phyloP scores from a whole-genome alignment of 2,888 invertebrate genomes.

The Ormyrus labotus region DNA sequence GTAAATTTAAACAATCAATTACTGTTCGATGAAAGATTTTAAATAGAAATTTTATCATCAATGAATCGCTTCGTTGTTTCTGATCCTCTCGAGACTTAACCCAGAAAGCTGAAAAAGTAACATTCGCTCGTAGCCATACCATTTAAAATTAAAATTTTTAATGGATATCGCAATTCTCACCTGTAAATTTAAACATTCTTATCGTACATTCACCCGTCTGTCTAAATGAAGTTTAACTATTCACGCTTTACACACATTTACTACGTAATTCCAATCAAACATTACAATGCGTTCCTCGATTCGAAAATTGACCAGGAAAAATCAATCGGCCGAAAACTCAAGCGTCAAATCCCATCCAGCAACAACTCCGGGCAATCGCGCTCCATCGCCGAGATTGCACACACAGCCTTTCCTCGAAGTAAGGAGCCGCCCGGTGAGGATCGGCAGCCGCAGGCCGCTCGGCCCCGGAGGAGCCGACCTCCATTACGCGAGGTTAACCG shows the following conservation, averaged over 20 bases:
- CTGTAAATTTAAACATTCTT: too few species aligned
- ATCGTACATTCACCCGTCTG: too few species aligned
- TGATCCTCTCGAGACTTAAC: background rate
- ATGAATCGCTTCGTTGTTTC: background rate
- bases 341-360: slow-evolving; percentile 9
- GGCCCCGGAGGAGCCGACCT: slow-evolving; percentile 72
- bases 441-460: background rate
- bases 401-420: background rate
- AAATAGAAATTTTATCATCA: background rate
- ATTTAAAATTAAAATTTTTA: too few species aligned
- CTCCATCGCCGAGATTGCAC: slow-evolving; percentile 11
- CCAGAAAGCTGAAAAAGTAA: slow-evolving; percentile 14
- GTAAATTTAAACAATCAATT: background rate
- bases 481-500: slow-evolving; percentile 75
- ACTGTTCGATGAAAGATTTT: background rate
- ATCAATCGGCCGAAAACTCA: background rate
- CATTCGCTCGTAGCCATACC: background rate
- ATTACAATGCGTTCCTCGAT: background rate
- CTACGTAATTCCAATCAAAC: too few species aligned
- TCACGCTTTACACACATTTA: too few species aligned
- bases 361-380: background rate
- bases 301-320: background rate
- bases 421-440: background rate
- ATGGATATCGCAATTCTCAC: too few species aligned
- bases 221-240: too few species aligned